phyloP scores from a whole-genome alignment of 2,797 vertebrate genomes.

The Pseudopleuronectes americanus region DNA sequence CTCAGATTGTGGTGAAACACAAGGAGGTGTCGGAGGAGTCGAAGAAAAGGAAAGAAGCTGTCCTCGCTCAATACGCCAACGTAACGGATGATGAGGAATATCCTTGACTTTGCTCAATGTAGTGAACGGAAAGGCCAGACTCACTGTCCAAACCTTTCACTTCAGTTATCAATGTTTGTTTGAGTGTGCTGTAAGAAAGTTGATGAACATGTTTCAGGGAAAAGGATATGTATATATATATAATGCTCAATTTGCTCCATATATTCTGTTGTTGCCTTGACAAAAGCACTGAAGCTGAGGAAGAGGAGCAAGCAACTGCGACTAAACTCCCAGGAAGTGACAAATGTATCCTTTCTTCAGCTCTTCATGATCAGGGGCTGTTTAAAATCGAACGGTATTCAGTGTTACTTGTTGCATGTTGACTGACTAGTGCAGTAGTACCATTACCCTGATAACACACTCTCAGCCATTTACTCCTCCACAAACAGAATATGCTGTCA shows the following conservation, averaged over 20 bases:
- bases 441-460: background rate
- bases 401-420: background rate
- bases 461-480: background rate
- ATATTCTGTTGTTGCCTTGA: conserved; percentile 84
- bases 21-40: conserved; percentile 89
- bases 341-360: conserved; percentile 93
- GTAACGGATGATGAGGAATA: conserved; percentile 97
- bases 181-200: background rate
- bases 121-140: background rate
- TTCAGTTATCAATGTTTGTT: background rate
- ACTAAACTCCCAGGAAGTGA: conserved; percentile 74
- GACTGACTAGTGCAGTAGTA: background rate
- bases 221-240: background rate
- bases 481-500: background rate
- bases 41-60: conserved; percentile 90
- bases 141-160: background rate
- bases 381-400: background rate
- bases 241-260: background rate
- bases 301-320: conserved; percentile 78
- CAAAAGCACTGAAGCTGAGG: conserved; percentile 87
- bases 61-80: conserved; percentile 96
- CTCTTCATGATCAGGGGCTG: background rate
- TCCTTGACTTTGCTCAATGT: conserved; percentile 83
- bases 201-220: background rate
- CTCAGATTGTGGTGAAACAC: conserved; percentile 96